Conservation (phyloP, 2,888 invertebrate species). For the Athetis lepigone region DNA sequence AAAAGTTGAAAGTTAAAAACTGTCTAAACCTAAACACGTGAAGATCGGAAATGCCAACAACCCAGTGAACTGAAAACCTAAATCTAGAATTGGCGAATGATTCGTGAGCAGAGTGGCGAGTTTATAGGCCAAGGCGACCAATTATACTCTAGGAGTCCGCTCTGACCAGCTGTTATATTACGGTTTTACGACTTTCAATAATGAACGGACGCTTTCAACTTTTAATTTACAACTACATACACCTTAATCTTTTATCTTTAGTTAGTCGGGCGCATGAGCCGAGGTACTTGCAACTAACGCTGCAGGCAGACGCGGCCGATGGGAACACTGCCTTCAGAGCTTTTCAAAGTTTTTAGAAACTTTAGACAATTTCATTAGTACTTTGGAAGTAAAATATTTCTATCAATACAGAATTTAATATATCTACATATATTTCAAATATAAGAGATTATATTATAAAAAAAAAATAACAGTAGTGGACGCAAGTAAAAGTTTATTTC, state of each 20-base stretch:
- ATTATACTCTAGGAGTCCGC: conserved; percentile 75
- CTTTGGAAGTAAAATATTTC: background rate
- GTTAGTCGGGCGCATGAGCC: conserved; percentile 2
- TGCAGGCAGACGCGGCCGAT: background rate
- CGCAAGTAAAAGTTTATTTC: background rate
- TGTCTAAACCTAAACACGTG: conserved; percentile 53
- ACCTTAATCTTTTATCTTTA: conserved; percentile 33
- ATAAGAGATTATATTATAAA: too few relatives aligned
- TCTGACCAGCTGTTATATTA: conserved; percentile 67
- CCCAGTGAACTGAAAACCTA: conserved; percentile 89
- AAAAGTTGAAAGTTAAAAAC: conserved; percentile 13
- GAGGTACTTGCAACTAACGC: conserved; percentile 4
- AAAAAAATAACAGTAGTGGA: too few relatives aligned
- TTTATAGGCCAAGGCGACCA: conserved; percentile 89
- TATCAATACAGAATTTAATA: too few relatives aligned
- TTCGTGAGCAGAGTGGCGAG: conserved; percentile 78
- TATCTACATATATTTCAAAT: too few relatives aligned
- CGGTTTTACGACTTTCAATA: conserved; percentile 68
- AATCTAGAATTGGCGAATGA: conserved; percentile 89
- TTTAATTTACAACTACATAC: conserved; percentile 40
- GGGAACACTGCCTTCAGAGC: background rate
- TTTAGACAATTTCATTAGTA: background rate
- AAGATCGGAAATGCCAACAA: conserved; percentile 82
- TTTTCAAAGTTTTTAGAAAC: background rate
- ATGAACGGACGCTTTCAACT: conserved; percentile 51